Evolutionary conservation across 2,113 vertebrate species (phyloP).

Genomic region (Rhinichthys klamathensis): DNA sequence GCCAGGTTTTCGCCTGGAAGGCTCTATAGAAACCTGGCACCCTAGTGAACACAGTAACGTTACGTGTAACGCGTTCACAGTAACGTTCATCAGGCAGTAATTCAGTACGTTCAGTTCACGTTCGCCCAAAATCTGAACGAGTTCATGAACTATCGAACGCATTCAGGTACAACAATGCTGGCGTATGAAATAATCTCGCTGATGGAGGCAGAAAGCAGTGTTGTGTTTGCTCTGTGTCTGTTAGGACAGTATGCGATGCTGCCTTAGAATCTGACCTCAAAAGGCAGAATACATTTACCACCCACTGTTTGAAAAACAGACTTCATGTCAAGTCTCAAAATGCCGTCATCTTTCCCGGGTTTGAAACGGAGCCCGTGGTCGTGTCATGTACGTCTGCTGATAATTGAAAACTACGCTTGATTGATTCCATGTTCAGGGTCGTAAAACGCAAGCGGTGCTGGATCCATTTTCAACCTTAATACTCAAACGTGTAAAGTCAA

Average conservation of each 20-base stretch:
- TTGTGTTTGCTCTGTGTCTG: too few species aligned
- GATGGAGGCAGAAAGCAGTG: too few species aligned
- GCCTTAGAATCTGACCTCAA: background rate
- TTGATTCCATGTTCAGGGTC: background rate
- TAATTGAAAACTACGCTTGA: background rate
- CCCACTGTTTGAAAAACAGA: background rate
- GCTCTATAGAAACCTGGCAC: too few species aligned
- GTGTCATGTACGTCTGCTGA: background rate
- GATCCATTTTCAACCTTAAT: constrained; percentile 2
- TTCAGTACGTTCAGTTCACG: too few species aligned
- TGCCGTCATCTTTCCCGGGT: background rate
- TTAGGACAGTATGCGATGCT: background rate
- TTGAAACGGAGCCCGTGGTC: background rate
- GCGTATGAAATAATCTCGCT: background rate
- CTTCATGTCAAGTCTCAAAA: background rate
- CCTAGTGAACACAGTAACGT: too few species aligned
- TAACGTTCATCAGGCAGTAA: too few species aligned
- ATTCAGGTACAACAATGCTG: too few species aligned
- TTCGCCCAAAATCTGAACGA: too few species aligned
- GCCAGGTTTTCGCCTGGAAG: too few species aligned
- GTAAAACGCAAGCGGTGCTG: background rate
- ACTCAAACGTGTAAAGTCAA: background rate
- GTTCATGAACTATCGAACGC: too few species aligned
- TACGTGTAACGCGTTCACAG: too few species aligned
- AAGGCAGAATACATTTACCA: background rate